phyloP scores from a whole-genome alignment of 2,113 vertebrate genomes.

The Zosterops lateralis region DNA sequence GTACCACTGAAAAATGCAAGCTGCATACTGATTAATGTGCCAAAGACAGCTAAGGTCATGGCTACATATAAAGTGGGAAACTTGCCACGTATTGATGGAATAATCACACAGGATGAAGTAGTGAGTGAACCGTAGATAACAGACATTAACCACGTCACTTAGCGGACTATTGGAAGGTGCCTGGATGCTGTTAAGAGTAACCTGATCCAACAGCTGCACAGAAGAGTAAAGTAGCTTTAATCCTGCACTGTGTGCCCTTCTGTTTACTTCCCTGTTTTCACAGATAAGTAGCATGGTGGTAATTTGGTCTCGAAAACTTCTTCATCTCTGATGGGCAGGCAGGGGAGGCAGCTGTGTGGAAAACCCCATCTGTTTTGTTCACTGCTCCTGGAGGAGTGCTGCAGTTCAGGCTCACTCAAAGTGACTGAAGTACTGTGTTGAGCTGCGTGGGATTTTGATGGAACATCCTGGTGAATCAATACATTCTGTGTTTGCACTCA shows the following conservation, averaged over 20 bases:
- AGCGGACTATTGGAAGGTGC: background rate
- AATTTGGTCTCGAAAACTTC: background rate
- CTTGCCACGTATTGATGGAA: background rate
- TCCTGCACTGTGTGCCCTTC: background rate
- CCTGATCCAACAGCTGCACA: background rate
- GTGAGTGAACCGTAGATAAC: background rate
- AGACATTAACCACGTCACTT: background rate
- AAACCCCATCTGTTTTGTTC: background rate
- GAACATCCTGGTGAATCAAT: background rate
- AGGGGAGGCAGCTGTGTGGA: background rate
- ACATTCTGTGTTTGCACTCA: background rate
- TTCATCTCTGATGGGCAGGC: background rate
- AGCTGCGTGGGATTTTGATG: background rate
- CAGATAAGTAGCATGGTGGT: background rate
- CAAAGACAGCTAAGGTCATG: conserved; percentile 12
- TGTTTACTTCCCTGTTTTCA: background rate
- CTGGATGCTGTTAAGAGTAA: background rate
- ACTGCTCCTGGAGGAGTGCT: background rate
- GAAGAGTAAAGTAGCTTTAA: background rate
- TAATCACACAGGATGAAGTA: background rate
- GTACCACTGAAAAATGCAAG: background rate
- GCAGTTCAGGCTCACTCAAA: background rate
- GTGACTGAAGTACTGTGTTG: rapidly evolving
- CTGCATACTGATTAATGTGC: background rate
- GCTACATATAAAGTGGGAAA: background rate